Base-by-base conservation (phyloP, 2,113 vertebrate species). In the Circaetus cinerascens region DNA sequence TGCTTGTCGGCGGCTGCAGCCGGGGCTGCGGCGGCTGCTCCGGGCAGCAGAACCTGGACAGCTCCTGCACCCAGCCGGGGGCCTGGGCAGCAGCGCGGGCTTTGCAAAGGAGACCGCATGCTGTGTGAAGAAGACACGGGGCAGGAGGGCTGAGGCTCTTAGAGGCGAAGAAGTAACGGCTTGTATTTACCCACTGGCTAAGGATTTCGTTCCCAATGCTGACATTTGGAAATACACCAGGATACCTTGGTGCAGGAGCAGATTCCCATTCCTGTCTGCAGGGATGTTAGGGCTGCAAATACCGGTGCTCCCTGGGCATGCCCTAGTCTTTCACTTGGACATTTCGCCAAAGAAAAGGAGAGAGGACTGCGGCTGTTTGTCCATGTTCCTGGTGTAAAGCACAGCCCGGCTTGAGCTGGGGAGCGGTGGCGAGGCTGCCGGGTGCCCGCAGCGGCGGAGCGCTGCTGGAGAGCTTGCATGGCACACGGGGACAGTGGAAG, bases 281-380 rank as follows among this genome's bases (percentile, higher is more conserved):
- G 56, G 23, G 23, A 9, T 17, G 34, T 23, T 36, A 11, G 11
- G 38, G 69, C 38, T 77, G 57, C n/a, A 29, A 40, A 23, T 6
- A 17, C 63, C 1, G 1, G 11, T 18, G 30, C 22, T 89, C 40
- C 59, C 26, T 13, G 21, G 50, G 7, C 7, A 0, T 6, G 9
- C 46, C 36, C n/a, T 32, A 3, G 21, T 7, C 50, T 40, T n/a
- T 64, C 50, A 3, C 56, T 55, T 48, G 77, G 83, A 32, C 34
- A 1, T 43, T 60, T 30, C 55, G 66, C 36, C 41, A 56, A 67
- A 67, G 53, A 29, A 15, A 59, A 66, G 43, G 26, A 4, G 36
- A 21, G 63, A 43, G 38, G 34, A 5, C 38, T 13, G 43, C 0
- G 4, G 34, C 34, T 10, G 14, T 29, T 43, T 22, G 45, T 21